These are phyloP conservation scores for Chrysoperla carnea DNA, from an alignment of 1,140 invertebrate species.

Conservation along the genomic window DNA sequence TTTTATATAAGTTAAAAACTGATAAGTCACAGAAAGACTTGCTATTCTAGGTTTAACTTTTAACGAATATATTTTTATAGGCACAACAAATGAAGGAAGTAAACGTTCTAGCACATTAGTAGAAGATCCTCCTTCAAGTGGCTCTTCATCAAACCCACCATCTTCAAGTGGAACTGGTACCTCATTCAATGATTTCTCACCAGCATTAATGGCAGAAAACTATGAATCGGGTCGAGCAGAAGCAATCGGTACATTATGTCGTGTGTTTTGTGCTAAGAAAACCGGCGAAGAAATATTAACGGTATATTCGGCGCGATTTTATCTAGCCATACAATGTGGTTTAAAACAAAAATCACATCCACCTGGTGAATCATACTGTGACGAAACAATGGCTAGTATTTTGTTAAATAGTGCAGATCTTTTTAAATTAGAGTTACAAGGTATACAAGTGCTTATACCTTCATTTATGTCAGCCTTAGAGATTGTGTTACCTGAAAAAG, in stretches of 20 bases:
- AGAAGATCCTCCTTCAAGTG: slow-evolving; percentile 14
- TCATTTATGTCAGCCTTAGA: slow-evolving; percentile 73
- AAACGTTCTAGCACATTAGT: slow-evolving; percentile 19
- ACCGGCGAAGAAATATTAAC: slow-evolving; percentile 89
- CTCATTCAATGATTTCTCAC: slow-evolving; percentile 26
- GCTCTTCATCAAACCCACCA: slow-evolving; percentile 18
- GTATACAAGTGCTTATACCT: slow-evolving; percentile 79
- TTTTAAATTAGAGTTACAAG: slow-evolving; percentile 81
- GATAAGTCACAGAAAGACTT: too few species aligned
- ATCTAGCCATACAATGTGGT: slow-evolving; percentile 74
- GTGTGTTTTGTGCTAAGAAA: slow-evolving; percentile 93
- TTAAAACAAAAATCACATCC: slow-evolving; percentile 38
- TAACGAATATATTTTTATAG: too few species aligned
- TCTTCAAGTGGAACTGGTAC: slow-evolving; percentile 20
- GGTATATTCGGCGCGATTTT: slow-evolving; percentile 88
- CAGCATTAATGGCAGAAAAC: slow-evolving; percentile 39
- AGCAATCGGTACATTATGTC: slow-evolving; percentile 83
- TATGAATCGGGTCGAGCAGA: slow-evolving; percentile 80
- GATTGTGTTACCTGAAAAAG: slow-evolving; percentile 52
- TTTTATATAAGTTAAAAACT: too few species aligned
- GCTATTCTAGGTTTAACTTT: too few species aligned
- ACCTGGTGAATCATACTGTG: slow-evolving; percentile 32
- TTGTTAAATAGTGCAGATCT: slow-evolving; percentile 63
- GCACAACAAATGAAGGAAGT: slow-evolving; percentile 7
- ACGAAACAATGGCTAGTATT: slow-evolving; percentile 58